A percentile compares a stretch with the other conserved stretches of the same genome.
These are phyloP conservation scores for Drosophila putrida DNA, from an alignment of 2,888 invertebrate species.

Conservation along the genomic window DNA sequence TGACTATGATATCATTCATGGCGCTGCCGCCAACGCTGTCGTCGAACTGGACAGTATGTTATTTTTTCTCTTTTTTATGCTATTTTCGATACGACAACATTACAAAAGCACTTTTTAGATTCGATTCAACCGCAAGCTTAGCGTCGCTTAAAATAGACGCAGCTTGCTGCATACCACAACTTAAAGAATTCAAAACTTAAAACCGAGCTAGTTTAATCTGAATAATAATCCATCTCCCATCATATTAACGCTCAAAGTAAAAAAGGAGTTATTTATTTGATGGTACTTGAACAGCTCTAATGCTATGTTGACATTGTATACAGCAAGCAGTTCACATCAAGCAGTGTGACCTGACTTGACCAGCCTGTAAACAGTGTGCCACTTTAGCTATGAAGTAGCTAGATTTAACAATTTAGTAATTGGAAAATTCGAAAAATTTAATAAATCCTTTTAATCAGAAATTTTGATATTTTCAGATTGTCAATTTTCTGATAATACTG, in stretches of 20 bases:
- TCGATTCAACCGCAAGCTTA: slow-evolving; percentile 48
- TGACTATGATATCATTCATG: slow-evolving; percentile 73
- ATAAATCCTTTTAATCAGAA: no score
- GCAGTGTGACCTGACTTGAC: not conserved
- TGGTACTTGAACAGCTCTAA: no score
- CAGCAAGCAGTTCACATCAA: not conserved
- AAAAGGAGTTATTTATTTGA: no score
- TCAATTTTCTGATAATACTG: no score
- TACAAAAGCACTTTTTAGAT: slow-evolving; percentile 51
- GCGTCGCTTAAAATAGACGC: slow-evolving; percentile 24
- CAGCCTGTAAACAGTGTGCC: no score
- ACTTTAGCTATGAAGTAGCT: no score
- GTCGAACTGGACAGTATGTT: slow-evolving; percentile 59
- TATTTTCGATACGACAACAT: slow-evolving; percentile 45
- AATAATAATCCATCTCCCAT: not conserved
- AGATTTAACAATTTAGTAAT: no score
- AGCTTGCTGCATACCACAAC: slow-evolving; percentile 17
- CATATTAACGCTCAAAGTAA: not conserved
- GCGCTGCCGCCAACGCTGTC: slow-evolving; percentile 50
- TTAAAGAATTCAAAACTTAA: slow-evolving; percentile 4
- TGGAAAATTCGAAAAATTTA: no score
- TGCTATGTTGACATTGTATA: not conserved
- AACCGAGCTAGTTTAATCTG: slow-evolving; percentile 5
- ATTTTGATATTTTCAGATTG: no score
- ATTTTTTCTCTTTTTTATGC: slow-evolving; percentile 40